Evolutionary conservation across 2,888 invertebrate genomes (phyloP).

Genomic region (Macrostomum cliftonense): DNA sequence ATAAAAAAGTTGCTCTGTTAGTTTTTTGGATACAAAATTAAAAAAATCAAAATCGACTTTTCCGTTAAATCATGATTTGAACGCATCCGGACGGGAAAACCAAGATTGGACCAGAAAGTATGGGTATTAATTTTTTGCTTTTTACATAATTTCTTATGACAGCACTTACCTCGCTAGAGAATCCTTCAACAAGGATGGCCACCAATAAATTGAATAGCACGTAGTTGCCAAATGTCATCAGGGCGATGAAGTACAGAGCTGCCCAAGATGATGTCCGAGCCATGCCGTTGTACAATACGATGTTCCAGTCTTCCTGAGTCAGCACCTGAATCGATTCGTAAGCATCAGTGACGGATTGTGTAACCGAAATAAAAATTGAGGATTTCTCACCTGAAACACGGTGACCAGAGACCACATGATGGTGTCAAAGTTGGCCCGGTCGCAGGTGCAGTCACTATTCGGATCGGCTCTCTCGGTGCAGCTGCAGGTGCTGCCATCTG

Average conservation of each 20-base stretch:
- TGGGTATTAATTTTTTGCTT: too few species aligned
- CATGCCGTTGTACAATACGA: slow-evolving; percentile 98
- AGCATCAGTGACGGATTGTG: too few species aligned
- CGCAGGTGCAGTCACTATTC: slow-evolving; percentile 16
- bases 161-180: slow-evolving; percentile 49
- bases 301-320: slow-evolving; percentile 99
- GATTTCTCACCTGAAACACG: slow-evolving; percentile 27
- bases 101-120: too few species aligned
- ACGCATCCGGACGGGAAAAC: too few species aligned
- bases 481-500: slow-evolving; percentile 5
- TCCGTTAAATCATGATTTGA: too few species aligned
- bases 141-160: too few species aligned
- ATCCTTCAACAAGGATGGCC: slow-evolving; percentile 97
- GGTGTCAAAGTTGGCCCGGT: slow-evolving; percentile 33
- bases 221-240: slow-evolving; percentile 99
- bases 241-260: slow-evolving; percentile 90
- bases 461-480: slow-evolving; percentile 2
- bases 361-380: too few species aligned
- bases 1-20: too few species aligned
- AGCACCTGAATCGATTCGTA: slow-evolving; percentile 58
- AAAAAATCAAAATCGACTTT: too few species aligned
- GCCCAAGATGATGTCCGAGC: slow-evolving; percentile 99
- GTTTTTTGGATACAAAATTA: too few species aligned
- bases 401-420: slow-evolving; percentile 35
- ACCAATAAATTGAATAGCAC: slow-evolving; percentile 96